phyloP scores from a whole-genome alignment of 2,797 vertebrate species.

The Tympanoctomys barrerae region DNA sequence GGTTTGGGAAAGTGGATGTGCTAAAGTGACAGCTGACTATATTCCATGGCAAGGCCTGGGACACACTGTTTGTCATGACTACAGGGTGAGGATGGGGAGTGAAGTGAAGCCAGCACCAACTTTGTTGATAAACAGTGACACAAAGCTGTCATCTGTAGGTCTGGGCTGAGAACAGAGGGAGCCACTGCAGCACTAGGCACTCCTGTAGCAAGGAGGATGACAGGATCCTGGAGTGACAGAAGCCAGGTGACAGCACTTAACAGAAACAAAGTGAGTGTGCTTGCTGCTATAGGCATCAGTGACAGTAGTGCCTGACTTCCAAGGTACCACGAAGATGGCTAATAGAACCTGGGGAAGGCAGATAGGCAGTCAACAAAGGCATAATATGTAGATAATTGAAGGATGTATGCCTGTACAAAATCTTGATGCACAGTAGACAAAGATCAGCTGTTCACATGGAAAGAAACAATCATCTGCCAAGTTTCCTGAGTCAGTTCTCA shows the following conservation, averaged over 20 bases:
- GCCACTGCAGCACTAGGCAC: not conserved
- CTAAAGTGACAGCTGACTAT: not conserved
- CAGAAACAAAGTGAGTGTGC: not conserved
- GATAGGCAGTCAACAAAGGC: not conserved
- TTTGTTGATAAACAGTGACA: not conserved
- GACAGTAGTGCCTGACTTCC: not conserved
- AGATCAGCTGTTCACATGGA: not conserved
- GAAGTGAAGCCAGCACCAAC: not conserved
- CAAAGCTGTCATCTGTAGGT: not conserved
- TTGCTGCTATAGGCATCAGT: not conserved
- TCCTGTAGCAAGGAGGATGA: not conserved
- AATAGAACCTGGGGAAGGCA: not conserved
- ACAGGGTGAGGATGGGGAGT: not conserved
- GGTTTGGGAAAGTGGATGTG: not conserved
- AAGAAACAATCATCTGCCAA: not conserved
- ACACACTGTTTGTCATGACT: not conserved
- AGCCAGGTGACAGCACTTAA: not conserved
- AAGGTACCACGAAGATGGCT: not conserved
- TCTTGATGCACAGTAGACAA: not conserved
- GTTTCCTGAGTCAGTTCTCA: conserved; percentile 22
- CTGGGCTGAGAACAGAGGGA: not conserved
- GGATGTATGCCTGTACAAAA: not conserved
- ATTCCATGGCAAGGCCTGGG: not conserved
- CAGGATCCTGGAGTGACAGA: not conserved
- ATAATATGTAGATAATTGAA: not conserved